Percentiles rank a stretch among this genome's conserved stretches.
Conservation (phyloP, 2,113 vertebrate species). For the Chaenocephalus aceratus region DNA sequence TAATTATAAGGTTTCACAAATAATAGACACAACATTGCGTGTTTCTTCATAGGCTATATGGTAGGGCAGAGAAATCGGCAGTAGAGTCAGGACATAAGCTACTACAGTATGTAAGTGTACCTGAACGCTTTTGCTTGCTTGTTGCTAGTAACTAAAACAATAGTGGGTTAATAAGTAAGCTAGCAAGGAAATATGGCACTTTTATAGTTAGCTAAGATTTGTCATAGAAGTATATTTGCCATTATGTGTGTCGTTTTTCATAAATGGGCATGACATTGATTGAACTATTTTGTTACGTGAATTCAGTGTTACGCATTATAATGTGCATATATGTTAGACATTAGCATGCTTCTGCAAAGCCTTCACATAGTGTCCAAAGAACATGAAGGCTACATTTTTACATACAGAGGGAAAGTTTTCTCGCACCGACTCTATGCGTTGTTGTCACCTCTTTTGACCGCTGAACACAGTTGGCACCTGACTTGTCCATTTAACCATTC, state of each 20-base stretch:
- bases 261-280: neutral
- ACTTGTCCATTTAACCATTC: neutral
- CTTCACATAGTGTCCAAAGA: neutral
- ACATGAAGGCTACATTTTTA: neutral
- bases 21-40: neutral
- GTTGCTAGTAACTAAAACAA: neutral
- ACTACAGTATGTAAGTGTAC: neutral
- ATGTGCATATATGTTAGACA: neutral
- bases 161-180: constrained; percentile 7
- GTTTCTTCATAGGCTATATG: neutral
- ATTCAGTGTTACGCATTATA: neutral
- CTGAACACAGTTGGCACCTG: neutral
- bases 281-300: neutral
- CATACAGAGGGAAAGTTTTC: neutral
- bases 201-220: neutral
- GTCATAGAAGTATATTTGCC: neutral
- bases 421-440: neutral
- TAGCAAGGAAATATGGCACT: constrained; percentile 15
- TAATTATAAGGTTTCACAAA: neutral
- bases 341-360: neutral
- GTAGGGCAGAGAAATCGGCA: neutral
- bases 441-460: neutral
- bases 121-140: neutral
- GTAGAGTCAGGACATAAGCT: neutral
- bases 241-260: neutral